A percentile compares a stretch with the other conserved stretches of the same genome.
Evolutionary conservation across 2,888 invertebrate species (phyloP).

Genomic region (Balanococcus diminutus): DNA sequence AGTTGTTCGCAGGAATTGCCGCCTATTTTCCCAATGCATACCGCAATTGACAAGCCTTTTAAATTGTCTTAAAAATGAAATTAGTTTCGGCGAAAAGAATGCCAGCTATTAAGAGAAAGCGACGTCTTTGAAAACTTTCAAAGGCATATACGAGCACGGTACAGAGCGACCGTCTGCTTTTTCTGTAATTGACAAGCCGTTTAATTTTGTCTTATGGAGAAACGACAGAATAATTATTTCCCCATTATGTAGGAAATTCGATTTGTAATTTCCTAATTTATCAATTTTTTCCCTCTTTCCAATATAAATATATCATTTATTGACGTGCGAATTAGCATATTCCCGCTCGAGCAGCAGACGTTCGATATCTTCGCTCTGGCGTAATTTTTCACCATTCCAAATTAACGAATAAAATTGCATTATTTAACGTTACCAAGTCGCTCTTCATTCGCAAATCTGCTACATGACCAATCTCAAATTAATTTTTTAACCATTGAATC

Average conservation of each 20-base stretch:
- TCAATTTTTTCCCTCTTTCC: constrained; percentile 24
- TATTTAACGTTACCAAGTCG: background rate
- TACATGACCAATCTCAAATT: background rate
- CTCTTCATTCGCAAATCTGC: background rate
- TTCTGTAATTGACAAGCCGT: constrained; percentile 32
- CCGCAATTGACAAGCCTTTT: background rate
- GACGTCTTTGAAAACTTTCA: constrained; percentile 12
- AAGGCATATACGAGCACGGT: background rate
- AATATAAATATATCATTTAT: constrained; percentile 28
- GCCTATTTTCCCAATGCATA: background rate
- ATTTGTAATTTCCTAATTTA: constrained; percentile 38
- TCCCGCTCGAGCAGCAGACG: background rate
- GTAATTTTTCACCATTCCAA: background rate
- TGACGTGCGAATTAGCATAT: constrained; percentile 32
- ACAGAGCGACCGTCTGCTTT: background rate
- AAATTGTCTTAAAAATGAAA: constrained; percentile 23
- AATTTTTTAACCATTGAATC: background rate
- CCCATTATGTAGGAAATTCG: constrained; percentile 35
- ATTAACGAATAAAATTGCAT: background rate
- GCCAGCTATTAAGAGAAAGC: background rate
- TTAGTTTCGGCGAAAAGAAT: background rate
- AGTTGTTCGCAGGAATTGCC: background rate
- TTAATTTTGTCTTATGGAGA: background rate
- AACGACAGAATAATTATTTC: constrained; percentile 37
- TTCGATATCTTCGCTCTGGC: background rate